These are phyloP conservation scores for Crocidura indochinensis DNA, from an alignment of 2,797 vertebrate species.

Conservation along the genomic window DNA sequence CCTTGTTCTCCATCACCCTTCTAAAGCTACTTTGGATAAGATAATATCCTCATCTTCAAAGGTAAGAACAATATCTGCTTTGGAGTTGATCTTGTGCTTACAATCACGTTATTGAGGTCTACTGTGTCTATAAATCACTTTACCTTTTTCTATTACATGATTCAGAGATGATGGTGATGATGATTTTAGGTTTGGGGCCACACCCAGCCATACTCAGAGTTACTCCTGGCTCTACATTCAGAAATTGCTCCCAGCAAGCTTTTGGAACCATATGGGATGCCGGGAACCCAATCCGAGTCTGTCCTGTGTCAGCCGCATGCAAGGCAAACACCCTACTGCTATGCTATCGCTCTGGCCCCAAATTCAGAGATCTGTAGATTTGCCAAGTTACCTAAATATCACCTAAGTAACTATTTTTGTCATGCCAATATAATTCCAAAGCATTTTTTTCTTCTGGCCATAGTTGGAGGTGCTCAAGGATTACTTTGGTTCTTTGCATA, in stretches of 20 bases:
- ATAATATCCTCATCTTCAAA: background rate
- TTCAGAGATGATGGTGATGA: background rate
- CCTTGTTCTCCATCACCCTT: background rate
- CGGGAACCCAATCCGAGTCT: too few relatives aligned
- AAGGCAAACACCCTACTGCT: too few relatives aligned
- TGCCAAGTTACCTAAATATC: background rate
- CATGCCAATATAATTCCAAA: background rate
- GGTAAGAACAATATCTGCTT: background rate
- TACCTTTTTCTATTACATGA: background rate
- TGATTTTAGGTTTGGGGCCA: too few relatives aligned
- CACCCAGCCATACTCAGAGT: too few relatives aligned
- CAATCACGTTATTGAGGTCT: background rate
- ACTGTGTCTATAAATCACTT: background rate
- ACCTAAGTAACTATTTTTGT: background rate
- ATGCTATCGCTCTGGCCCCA: too few relatives aligned
- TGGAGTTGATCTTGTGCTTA: background rate
- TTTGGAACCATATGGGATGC: too few relatives aligned
- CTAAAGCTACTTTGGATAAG: background rate
- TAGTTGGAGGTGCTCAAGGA: too few relatives aligned
- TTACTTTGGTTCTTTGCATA: too few relatives aligned
- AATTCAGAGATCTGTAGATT: conserved; percentile 10
- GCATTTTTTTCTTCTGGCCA: background rate
- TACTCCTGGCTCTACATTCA: too few relatives aligned
- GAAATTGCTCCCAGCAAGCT: too few relatives aligned
- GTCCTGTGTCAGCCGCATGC: too few relatives aligned